A percentile compares a stretch with the other conserved stretches of the same genome.
These are phyloP conservation scores for Pocota personata DNA, from an alignment of 2,888 invertebrate species.

Conservation along the genomic window DNA sequence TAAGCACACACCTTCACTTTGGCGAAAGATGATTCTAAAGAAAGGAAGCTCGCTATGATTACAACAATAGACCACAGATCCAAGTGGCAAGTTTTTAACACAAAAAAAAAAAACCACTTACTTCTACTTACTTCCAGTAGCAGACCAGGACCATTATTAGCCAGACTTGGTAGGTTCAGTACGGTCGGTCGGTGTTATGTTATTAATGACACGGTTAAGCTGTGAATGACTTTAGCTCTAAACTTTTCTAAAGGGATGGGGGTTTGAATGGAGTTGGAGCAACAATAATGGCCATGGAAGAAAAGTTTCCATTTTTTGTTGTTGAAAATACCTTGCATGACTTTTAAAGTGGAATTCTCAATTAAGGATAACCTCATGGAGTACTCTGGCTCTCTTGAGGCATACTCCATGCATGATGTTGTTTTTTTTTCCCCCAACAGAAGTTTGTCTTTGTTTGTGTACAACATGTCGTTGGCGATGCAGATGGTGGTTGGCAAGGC, in stretches of 20 bases:
- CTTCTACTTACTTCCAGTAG: slow-evolving; percentile 47
- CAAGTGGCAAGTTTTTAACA: slow-evolving; percentile 29
- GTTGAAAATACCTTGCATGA: slow-evolving; percentile 36
- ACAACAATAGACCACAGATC: slow-evolving; percentile 46
- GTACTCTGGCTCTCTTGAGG: slow-evolving; percentile 26
- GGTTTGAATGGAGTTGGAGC: neutral
- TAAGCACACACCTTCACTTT: slow-evolving; percentile 32
- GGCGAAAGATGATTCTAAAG: slow-evolving; percentile 48
- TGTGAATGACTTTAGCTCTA: slow-evolving; percentile 63
- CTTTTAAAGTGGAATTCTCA: slow-evolving; percentile 64
- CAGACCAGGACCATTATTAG: slow-evolving; percentile 55
- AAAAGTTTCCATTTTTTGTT: slow-evolving; percentile 15
- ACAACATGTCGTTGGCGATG: slow-evolving; percentile 24
- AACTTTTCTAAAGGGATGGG: neutral
- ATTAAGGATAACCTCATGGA: slow-evolving; percentile 58
- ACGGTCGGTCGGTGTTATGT: slow-evolving; percentile 34
- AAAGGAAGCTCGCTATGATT: slow-evolving; percentile 22
- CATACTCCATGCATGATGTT: slow-evolving; percentile 35
- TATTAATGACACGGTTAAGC: slow-evolving; percentile 70
- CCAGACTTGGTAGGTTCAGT: slow-evolving; percentile 43
- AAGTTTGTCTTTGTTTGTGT: slow-evolving; percentile 63
- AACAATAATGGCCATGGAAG: slow-evolving; percentile 26
- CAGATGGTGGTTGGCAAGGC: slow-evolving; percentile 39
- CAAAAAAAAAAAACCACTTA: slow-evolving; percentile 65
- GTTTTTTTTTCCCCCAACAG: slow-evolving; percentile 22